Evolutionary conservation across 2,797 vertebrate genomes (phyloP).

Genomic region (Sebastes flavidus): DNA sequence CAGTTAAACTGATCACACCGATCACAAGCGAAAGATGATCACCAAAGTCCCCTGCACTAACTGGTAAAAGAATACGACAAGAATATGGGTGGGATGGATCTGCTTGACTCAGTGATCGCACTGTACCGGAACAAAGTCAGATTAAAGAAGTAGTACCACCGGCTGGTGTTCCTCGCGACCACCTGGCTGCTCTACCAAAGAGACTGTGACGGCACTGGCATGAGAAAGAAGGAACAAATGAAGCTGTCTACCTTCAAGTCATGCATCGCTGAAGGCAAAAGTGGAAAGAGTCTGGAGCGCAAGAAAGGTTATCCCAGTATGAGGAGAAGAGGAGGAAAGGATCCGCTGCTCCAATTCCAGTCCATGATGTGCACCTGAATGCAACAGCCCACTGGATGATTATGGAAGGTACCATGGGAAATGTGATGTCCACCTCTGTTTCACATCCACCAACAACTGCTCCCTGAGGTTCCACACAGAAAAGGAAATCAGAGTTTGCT

Average conservation of each 20-base stretch:
- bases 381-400: neutral
- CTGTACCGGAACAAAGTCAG: neutral
- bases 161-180: neutral
- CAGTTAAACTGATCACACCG: no score
- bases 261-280: neutral
- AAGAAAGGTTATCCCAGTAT: neutral
- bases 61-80: neutral
- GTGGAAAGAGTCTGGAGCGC: neutral
- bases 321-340: neutral
- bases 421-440: neutral
- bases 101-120: neutral
- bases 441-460: neutral
- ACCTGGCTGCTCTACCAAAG: neutral
- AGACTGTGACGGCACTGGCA: neutral
- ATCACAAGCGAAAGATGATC: neutral
- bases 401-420: no score
- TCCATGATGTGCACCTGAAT: neutral
- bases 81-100: neutral
- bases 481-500: neutral
- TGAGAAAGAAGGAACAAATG: neutral
- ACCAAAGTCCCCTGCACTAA: neutral
- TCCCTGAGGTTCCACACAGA: no score
- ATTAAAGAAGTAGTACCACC: neutral
- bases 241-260: neutral
- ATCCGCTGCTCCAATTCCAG: neutral